A percentile compares a stretch with the other conserved stretches of the same genome.
Evolutionary conservation across 2,797 vertebrate species (phyloP).

Genomic region (Enteromius thamalakanensis): DNA sequence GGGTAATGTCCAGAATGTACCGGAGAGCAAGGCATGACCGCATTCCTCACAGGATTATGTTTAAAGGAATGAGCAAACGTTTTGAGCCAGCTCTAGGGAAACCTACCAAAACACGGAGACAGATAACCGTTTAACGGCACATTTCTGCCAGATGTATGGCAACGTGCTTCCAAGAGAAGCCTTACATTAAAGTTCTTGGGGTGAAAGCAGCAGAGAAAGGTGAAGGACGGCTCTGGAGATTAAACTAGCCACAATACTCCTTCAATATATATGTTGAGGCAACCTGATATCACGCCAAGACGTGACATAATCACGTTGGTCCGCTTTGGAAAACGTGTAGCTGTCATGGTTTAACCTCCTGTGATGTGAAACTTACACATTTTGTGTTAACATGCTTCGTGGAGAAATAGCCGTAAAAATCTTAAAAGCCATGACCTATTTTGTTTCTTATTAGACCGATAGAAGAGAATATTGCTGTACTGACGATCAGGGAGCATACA

Average conservation of each 20-base stretch:
- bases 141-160: conserved; percentile 36
- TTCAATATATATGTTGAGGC: too few species aligned
- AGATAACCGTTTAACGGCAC: conserved; percentile 54
- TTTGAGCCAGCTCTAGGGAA: conserved; percentile 50
- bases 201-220: conserved; percentile 42
- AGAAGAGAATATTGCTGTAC: too few species aligned
- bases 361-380: too few species aligned
- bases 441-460: too few species aligned
- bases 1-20: conserved; percentile 57
- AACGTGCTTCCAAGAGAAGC: conserved; percentile 42
- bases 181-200: conserved; percentile 43
- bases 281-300: too few species aligned
- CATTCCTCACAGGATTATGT: conserved; percentile 63
- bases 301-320: too few species aligned
- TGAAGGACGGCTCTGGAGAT: conserved; percentile 32
- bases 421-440: too few species aligned
- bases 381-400: too few species aligned
- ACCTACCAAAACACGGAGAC: conserved; percentile 53
- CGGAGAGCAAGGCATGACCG: conserved; percentile 63
- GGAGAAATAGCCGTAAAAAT: too few species aligned
- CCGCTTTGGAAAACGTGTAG: too few species aligned
- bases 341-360: too few species aligned
- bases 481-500: too few species aligned
- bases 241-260: conserved; percentile 18
- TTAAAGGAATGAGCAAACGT: conserved; percentile 47